Evolutionary conservation across 2,888 invertebrate species (phyloP), one percentile per base, ranked within the genome.

Genomic region (Caenorhabditis japonica): DNA sequence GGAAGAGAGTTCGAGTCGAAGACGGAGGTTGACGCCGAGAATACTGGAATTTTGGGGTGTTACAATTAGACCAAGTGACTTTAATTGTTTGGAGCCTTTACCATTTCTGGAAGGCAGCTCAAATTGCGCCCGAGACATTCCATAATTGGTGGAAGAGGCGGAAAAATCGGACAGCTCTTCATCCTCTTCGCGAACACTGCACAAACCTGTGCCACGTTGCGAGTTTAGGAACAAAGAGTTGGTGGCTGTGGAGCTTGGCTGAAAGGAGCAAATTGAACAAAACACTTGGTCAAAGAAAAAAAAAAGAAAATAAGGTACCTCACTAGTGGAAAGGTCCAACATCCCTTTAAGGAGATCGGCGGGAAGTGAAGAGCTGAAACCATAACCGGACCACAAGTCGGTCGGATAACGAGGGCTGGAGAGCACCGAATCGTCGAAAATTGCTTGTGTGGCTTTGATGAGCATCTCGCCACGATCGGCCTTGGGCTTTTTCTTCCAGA

Each of bases 331-430:
- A 17, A 72, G 53, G 36, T 69, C 71, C 58, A 73, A 8, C 73
- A 73, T 73, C 17, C 66, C 79, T 60, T 83, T 82, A 13, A 86
- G 62, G 4, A 86, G 59, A 43, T 85, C 85, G 13, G 86, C 81
- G 13, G 86, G 86, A 17, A 86, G 61, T n/a, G 85, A 85, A 43
- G 75, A 82, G 68, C 83, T 83, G 68, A 86, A 84, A 0, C 85
- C 84, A 39, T 82, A 82, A 7, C 82, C 83, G 4, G 83, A 78
- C 85, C 84, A 85, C 46, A 79, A 68, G 64, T 82, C 82, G 0
- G 85, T 83, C 8, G 85, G 84, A 47, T 82, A 80, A 13, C 83
- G 41, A 7, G 73, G 68, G n/a, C 36, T 66, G 10, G 44, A 47
- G 4, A 60, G 43, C 4, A 55, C 71, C 13, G 53, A 51, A 15